These are phyloP conservation scores for Dysidea cf. avara DNA, from an alignment of 37 sponge, comb jelly and placozoan species.

Conservation along the genomic window DNA sequence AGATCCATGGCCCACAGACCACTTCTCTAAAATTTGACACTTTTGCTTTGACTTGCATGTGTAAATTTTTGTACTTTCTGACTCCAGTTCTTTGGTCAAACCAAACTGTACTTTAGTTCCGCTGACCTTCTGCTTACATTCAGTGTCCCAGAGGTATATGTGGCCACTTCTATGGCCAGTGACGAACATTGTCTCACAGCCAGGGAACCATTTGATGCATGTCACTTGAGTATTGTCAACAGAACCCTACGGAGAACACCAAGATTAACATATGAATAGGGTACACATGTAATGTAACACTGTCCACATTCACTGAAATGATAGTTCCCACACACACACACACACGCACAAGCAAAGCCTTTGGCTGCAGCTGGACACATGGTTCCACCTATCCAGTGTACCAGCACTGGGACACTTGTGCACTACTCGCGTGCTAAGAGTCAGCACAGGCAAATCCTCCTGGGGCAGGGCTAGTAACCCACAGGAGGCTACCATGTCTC, in stretches of 20 bases:
- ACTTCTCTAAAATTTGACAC: constrained; percentile 34
- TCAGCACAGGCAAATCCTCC: too few species aligned
- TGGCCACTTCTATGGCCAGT: constrained; percentile 86
- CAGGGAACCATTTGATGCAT: constrained; percentile 87
- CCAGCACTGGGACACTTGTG: too few species aligned
- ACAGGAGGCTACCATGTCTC: too few species aligned
- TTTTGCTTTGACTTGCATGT: constrained; percentile 39
- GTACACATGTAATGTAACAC: neutral
- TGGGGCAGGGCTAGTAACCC: too few species aligned
- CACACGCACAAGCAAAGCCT: too few species aligned
- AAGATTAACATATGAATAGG: neutral
- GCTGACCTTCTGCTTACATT: constrained; percentile 8
- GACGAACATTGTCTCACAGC: constrained; percentile 72
- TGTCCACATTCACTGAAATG: too few species aligned
- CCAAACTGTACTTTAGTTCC: constrained; percentile 3
- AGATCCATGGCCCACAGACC: constrained; percentile 69
- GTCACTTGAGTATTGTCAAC: constrained; percentile 71
- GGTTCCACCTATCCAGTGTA: too few species aligned
- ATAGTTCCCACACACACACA: too few species aligned
- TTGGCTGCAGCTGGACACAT: too few species aligned
- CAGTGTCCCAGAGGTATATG: constrained; percentile 80
- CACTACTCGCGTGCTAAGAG: too few species aligned
- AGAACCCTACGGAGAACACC: constrained; percentile 18
- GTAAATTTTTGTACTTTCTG: constrained; percentile 46
- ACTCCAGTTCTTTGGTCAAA: constrained; percentile 41